These are phyloP conservation scores for Nothobranchius kuhntae DNA, from an alignment of 2,113 vertebrate genomes.

Conservation along the genomic window DNA sequence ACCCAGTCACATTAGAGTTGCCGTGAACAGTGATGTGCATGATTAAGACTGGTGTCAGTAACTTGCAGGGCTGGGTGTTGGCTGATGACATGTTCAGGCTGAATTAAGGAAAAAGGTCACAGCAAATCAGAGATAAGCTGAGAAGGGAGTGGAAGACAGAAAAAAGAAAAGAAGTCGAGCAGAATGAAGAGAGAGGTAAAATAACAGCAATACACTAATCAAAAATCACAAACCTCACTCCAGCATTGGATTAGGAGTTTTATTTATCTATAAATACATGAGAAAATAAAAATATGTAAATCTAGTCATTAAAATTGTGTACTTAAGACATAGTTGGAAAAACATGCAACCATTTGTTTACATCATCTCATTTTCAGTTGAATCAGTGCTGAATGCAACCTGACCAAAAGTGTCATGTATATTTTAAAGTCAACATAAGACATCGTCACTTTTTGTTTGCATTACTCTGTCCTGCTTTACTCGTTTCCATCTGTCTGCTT, in stretches of 20 bases:
- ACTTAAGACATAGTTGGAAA: too few species aligned
- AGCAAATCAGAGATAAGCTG: conserved; percentile 17
- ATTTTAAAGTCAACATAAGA: conserved; percentile 13
- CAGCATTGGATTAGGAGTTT: conserved; percentile 18
- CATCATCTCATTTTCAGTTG: not conserved
- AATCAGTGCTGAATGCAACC: not conserved
- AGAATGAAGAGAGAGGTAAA: conserved; percentile 3
- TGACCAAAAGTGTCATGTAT: not conserved
- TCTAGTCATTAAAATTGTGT: not conserved
- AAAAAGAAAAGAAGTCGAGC: not conserved
- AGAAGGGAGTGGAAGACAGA: conserved; percentile 1
- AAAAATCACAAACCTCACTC: conserved; percentile 36
- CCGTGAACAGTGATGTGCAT: conserved; percentile 50
- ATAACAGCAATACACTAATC: conserved; percentile 43
- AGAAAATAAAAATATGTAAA: conserved; percentile 1
- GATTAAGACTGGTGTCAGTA: conserved; percentile 62
- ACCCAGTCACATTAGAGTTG: conserved; percentile 45
- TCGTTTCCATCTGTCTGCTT: conserved; percentile 36
- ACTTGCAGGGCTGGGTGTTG: conserved; percentile 34
- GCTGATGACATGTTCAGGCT: conserved; percentile 45
- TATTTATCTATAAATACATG: conserved; percentile 16
- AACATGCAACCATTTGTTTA: not conserved
- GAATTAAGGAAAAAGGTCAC: conserved; percentile 76
- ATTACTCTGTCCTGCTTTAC: conserved; percentile 15
- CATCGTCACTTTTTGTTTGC: conserved; percentile 32